Conservation (phyloP, 2,888 invertebrate genomes). For the Pristionchus maxplancki region DNA sequence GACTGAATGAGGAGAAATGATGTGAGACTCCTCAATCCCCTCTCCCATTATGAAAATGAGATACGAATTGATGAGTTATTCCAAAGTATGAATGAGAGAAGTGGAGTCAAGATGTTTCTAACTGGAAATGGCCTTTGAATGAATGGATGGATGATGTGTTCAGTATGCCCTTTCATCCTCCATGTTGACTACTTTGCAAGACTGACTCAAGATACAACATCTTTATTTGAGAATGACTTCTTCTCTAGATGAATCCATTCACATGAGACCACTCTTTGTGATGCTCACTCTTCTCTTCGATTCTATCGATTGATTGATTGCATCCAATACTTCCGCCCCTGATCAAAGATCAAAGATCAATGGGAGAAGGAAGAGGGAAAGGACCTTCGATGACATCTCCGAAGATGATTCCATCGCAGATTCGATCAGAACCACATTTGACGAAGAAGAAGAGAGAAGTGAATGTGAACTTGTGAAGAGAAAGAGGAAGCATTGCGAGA, state of each 20-base stretch:
- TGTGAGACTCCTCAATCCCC: neutral
- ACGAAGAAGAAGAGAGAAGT: constrained; percentile 50
- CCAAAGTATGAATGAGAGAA: neutral
- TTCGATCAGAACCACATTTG: neutral
- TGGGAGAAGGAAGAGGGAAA: neutral
- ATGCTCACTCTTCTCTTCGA: constrained; percentile 38
- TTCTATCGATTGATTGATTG: constrained; percentile 3
- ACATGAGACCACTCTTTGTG: constrained; percentile 29
- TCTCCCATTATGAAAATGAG: constrained; percentile 9
- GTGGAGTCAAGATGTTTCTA: constrained; percentile 6
- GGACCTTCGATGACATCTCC: constrained; percentile 38
- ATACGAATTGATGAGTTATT: neutral
- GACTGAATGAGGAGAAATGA: constrained; percentile 6
- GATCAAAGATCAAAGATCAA: constrained; percentile 25
- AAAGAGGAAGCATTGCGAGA: constrained; percentile 27
- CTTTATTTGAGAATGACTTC: constrained; percentile 3
- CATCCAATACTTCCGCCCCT: constrained; percentile 29
- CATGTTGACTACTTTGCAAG: neutral
- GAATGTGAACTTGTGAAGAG: constrained; percentile 2
- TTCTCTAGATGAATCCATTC: neutral
- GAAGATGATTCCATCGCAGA: constrained; percentile 38
- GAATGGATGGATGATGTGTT: neutral
- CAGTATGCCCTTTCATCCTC: neutral
- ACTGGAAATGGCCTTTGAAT: neutral
- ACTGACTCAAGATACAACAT: neutral